Evolutionary conservation across 2,797 vertebrate species (phyloP).

Genomic region (Neostethus bicornis): DNA sequence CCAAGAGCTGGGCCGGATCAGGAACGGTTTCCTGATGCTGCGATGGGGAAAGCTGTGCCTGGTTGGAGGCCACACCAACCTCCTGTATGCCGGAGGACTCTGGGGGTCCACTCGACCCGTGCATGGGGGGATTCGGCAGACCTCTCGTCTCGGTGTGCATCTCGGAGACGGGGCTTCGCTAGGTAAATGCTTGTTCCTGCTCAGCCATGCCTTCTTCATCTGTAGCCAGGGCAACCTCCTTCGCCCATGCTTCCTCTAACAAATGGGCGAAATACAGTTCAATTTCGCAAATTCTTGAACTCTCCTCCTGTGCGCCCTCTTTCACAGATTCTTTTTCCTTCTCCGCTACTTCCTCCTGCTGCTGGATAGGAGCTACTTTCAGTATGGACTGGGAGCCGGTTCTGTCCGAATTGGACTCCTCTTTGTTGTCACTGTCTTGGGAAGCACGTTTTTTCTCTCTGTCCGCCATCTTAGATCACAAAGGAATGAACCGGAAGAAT

Average conservation of each 20-base stretch:
- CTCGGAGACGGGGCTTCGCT: conserved; percentile 86
- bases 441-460: no score
- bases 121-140: conserved; percentile 86
- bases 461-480: no score
- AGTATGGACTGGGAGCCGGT: conserved; percentile 77
- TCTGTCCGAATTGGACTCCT: no score
- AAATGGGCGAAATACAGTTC: no score
- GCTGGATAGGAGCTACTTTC: conserved; percentile 66
- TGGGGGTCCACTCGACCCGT: conserved; percentile 84
- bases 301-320: no score
- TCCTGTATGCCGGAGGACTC: conserved; percentile 93
- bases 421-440: no score
- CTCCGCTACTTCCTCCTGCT: conserved; percentile 74
- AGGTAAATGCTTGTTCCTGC: conserved; percentile 88
- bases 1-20: conserved; percentile 87
- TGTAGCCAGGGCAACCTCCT: background rate
- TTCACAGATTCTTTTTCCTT: conserved; percentile 71
- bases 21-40: conserved; percentile 92
- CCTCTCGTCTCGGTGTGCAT: conserved; percentile 89
- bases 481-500: no score
- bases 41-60: conserved; percentile 95
- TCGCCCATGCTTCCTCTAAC: conserved; percentile 78
- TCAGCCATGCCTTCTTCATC: conserved; percentile 67
- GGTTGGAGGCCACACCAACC: conserved; percentile 83
- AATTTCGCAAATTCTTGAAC: no score